Evolutionary conservation across 2,797 vertebrate genomes (phyloP).

Genomic region (Erpetoichthys calabaricus): DNA sequence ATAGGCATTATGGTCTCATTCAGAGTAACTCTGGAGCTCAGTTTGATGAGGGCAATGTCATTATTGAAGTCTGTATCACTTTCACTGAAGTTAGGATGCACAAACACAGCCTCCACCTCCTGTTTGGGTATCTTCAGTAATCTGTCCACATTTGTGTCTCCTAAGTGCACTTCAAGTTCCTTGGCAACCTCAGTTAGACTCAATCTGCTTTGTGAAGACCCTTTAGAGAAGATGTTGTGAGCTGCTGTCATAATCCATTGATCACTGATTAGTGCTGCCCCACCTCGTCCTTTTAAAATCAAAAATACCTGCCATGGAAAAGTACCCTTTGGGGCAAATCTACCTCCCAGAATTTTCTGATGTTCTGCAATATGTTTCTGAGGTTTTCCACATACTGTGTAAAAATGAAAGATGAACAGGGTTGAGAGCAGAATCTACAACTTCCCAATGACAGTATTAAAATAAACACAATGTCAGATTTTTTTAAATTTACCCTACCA

Average conservation of each 20-base stretch:
- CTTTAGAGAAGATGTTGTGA: slow-evolving; percentile 12
- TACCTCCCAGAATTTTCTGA: slow-evolving; percentile 33
- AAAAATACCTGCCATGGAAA: slow-evolving; percentile 42
- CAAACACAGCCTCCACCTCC: slow-evolving; percentile 17
- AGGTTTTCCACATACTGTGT: slow-evolving; percentile 45
- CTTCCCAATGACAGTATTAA: too few species aligned
- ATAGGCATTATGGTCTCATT: slow-evolving; percentile 33
- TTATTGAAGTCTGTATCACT: slow-evolving; percentile 9
- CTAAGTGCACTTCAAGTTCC: slow-evolving; percentile 30
- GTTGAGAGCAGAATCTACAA: too few species aligned
- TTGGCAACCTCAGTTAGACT: background rate
- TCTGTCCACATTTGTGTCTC: slow-evolving; percentile 10
- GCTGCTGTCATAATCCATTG: slow-evolving; percentile 50
- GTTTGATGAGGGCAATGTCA: slow-evolving; percentile 42
- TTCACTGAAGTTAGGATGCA: slow-evolving; percentile 35
- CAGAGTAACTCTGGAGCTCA: slow-evolving; percentile 27
- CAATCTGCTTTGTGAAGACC: background rate
- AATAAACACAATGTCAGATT: too few species aligned
- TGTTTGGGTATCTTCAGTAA: rapidly evolving
- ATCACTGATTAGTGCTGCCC: slow-evolving; percentile 42
- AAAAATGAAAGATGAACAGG: too few species aligned
- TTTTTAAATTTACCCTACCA: too few species aligned
- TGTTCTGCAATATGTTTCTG: rapidly evolving
- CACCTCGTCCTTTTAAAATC: slow-evolving; percentile 3
- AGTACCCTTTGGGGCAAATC: slow-evolving; percentile 5